Conservation (phyloP, 2,113 vertebrate genomes). For the Accipiter virgatus region DNA sequence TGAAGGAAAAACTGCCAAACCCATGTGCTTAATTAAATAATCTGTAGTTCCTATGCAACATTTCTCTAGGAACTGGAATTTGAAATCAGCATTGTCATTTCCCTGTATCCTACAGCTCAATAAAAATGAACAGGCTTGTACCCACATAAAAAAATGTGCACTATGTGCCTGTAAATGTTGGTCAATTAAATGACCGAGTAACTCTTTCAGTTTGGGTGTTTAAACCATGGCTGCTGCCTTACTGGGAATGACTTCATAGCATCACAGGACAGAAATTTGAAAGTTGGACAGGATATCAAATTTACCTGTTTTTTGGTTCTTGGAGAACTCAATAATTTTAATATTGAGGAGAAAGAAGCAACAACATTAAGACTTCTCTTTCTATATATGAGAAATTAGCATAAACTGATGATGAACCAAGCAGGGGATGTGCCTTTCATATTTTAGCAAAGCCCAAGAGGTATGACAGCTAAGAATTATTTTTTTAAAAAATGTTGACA, state of each 20-base stretch:
- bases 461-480: background rate
- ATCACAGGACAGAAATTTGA: background rate
- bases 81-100: background rate
- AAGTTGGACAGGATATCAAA: background rate
- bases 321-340: background rate
- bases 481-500: background rate
- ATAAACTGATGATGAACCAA: background rate
- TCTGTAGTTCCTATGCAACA: background rate
- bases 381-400: background rate
- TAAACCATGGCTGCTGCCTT: background rate
- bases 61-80: background rate
- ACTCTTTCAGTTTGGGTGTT: background rate
- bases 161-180: background rate
- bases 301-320: background rate
- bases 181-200: background rate
- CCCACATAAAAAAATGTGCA: background rate
- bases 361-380: background rate
- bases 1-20: background rate
- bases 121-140: background rate
- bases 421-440: background rate
- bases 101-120: background rate
- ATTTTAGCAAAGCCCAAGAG: background rate
- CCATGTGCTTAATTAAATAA: background rate
- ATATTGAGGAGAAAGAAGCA: background rate
- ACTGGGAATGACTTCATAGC: background rate